These are phyloP conservation scores for Mastomys coucha DNA, from an alignment of 2,113 vertebrate species.

Conservation along the genomic window DNA sequence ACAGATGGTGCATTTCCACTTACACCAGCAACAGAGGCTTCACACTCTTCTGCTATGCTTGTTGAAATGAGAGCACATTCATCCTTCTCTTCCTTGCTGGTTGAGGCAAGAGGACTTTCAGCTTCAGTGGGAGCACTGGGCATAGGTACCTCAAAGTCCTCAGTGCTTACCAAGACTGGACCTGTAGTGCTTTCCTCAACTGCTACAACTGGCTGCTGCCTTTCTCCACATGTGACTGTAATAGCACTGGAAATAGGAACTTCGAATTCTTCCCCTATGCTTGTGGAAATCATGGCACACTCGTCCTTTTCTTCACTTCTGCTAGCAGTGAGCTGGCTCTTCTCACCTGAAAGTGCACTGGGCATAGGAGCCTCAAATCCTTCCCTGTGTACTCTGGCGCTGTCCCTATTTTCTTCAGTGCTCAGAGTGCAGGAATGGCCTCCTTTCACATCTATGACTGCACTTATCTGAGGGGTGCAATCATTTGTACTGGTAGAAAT, in stretches of 20 bases:
- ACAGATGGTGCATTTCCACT: background rate
- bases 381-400: background rate
- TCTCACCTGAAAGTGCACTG: slow-evolving; percentile 84
- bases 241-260: slow-evolving; percentile 85
- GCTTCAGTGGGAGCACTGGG: slow-evolving; percentile 71
- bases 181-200: slow-evolving; percentile 65
- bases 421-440: slow-evolving; percentile 35
- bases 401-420: slow-evolving; percentile 45
- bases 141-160: slow-evolving; percentile 83
- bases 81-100: slow-evolving; percentile 87
- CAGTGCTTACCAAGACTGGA: slow-evolving; percentile 49
- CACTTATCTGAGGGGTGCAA: slow-evolving; percentile 21
- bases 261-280: slow-evolving; percentile 86
- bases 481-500: slow-evolving; percentile 86
- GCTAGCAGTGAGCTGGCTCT: slow-evolving; percentile 32
- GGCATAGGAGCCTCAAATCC: slow-evolving; percentile 87
- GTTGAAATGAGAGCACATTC: slow-evolving; percentile 89
- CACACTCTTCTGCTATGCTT: slow-evolving; percentile 85
- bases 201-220: slow-evolving; percentile 55
- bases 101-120: slow-evolving; percentile 74
- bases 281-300: slow-evolving; percentile 88
- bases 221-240: background rate
- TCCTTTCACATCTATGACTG: slow-evolving; percentile 26
- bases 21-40: slow-evolving; percentile 77
- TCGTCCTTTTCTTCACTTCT: slow-evolving; percentile 86